Base-by-base conservation (phyloP, 1,140 invertebrate genomes). In the Solenopsis fugax region DNA sequence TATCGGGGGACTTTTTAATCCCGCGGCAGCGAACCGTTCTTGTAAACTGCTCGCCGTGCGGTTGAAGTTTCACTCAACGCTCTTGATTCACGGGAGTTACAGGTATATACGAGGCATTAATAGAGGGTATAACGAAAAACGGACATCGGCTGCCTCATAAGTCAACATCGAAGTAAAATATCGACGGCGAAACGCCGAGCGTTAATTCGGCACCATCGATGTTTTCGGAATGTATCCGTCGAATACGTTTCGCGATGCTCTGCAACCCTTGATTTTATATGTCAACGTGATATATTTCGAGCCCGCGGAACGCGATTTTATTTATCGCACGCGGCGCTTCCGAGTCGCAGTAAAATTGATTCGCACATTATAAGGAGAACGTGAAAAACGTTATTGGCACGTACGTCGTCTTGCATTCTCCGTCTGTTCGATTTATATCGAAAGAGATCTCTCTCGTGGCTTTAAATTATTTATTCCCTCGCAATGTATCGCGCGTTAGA, bases 321-420 rank as follows among this genome's bases (percentile, higher is more conserved):
- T 78, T 78, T 78, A 65, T 78, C 60, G 24, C 29, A 0, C 60
- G 45, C 24, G 24, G 24, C 56, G 41, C 34, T 78, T 34, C 16
- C 60, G 21, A 64, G 41, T 65, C 7, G 41, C 76, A 50, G 50
- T 52, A 37, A 65, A 78, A 78, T 78, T 78, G 75, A 64, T 77
- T 77, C 24, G 41, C 56, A 5, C 45, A 78, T 64, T 77, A 64
- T 45, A 48, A 65, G 58, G 41, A 24, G 48, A 50, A 13, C 29
- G 34, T 37, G 45, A 60, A 29, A 77, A 64, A 34, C 41, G 24
- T 64, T 64, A 60, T 64, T 64, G 58, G 5, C 75, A 64, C 21
- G 5, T 62, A 62, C 21, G 54, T 76, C 52, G 54, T 60, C 54
- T 76, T 60, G 54, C 37, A 76, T 58, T 76, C n/a, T 41, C 10